A percentile compares a stretch with the other conserved stretches of the same genome.
Evolutionary conservation across 1,140 invertebrate genomes (phyloP).

Genomic region (Homalodisca vitripennis): DNA sequence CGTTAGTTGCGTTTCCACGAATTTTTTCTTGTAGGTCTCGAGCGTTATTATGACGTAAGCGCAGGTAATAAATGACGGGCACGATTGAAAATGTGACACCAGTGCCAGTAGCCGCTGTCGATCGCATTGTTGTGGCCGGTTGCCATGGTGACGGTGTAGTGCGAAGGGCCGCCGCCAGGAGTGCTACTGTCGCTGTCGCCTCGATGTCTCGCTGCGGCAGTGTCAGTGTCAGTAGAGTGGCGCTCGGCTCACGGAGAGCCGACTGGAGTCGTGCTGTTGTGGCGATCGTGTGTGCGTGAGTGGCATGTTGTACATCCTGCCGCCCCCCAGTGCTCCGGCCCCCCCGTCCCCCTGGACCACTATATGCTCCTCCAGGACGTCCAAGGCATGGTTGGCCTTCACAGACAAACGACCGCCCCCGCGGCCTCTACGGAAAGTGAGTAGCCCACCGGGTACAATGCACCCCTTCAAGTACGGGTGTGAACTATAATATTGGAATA

Average conservation of each 20-base stretch:
- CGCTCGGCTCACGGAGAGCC: not conserved
- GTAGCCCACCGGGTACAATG: too few species aligned
- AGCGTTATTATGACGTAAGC: not conserved
- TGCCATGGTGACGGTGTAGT: too few species aligned
- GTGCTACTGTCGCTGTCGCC: not conserved
- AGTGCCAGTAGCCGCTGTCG: too few species aligned
- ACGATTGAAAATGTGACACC: not conserved
- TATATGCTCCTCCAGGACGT: conserved; percentile 37
- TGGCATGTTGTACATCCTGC: conserved; percentile 51
- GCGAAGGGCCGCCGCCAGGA: not conserved
- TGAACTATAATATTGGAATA: too few species aligned
- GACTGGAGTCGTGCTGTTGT: not conserved
- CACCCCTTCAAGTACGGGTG: too few species aligned
- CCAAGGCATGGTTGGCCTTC: conserved; percentile 11
- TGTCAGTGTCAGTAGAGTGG: not conserved
- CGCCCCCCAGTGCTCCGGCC: conserved; percentile 50
- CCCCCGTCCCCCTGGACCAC: conserved; percentile 54
- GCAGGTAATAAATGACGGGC: not conserved
- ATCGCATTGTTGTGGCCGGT: too few species aligned
- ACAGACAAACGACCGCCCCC: conserved; percentile 33
- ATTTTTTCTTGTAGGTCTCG: too few species aligned
- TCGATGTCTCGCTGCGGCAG: not conserved
- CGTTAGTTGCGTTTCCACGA: too few species aligned
- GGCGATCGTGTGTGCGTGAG: not conserved
- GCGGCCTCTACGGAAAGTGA: conserved; percentile 29